These are phyloP conservation scores for Trachelus tabidus DNA, from an alignment of 2,888 invertebrate genomes.

Conservation along the genomic window DNA sequence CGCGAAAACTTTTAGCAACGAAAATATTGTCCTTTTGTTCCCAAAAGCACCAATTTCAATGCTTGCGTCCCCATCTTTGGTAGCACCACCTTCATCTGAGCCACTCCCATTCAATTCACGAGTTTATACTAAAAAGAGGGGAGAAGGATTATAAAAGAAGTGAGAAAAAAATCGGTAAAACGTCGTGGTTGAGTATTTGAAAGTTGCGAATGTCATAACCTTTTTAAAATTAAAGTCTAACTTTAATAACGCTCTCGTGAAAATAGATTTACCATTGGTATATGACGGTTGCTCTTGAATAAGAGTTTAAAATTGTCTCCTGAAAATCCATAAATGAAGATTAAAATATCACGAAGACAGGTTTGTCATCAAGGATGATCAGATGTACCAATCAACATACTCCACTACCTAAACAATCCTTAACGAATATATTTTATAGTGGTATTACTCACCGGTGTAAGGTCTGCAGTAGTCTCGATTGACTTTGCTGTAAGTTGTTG, in stretches of 20 bases:
- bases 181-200: not conserved
- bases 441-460: slow-evolving; percentile 67
- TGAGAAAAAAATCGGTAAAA: not conserved
- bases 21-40: not conserved
- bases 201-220: not conserved
- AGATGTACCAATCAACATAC: not conserved
- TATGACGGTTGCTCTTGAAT: not conserved
- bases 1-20: not conserved
- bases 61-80: not conserved
- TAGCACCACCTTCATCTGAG: not conserved
- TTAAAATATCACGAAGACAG: not conserved
- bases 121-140: not conserved
- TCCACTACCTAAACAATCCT: too few species aligned
- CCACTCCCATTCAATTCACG: not conserved
- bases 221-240: slow-evolving; percentile 31
- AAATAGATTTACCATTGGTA: not conserved
- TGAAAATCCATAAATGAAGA: not conserved
- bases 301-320: not conserved
- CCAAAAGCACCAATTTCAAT: not conserved
- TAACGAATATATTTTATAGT: not conserved
- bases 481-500: slow-evolving; percentile 67
- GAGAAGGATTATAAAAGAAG: not conserved
- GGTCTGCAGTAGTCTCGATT: slow-evolving; percentile 71
- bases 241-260: slow-evolving; percentile 25
- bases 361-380: too few species aligned